A percentile compares a stretch with the other conserved stretches of the same genome.
phyloP scores from a whole-genome alignment of 1,140 invertebrate species.

The Neodiprion lecontei region DNA sequence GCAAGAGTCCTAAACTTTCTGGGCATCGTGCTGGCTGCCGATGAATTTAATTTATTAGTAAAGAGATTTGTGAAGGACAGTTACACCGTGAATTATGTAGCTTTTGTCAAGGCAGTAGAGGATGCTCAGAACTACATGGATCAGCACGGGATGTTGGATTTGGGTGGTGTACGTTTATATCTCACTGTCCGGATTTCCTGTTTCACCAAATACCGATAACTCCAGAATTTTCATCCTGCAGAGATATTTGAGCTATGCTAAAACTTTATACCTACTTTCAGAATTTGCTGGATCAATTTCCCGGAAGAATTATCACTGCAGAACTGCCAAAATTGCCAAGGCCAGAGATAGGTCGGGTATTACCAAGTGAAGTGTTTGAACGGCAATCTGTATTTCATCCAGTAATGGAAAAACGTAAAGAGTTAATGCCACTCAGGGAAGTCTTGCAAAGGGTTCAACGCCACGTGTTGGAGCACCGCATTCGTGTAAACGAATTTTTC shows the following conservation, averaged over 20 bases:
- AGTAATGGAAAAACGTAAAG: constrained; percentile 36
- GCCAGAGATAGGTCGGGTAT: constrained; percentile 67
- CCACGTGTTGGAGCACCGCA: constrained; percentile 66
- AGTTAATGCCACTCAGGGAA: constrained; percentile 55
- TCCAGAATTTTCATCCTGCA: constrained; percentile 3
- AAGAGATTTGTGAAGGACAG: constrained; percentile 73
- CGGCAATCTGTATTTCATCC: constrained; percentile 67
- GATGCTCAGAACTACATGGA: constrained; percentile 63
- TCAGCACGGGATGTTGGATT: constrained; percentile 63
- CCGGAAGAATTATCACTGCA: constrained; percentile 69
- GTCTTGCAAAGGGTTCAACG: constrained; percentile 64
- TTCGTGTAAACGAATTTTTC: constrained; percentile 70
- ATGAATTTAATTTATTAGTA: constrained; percentile 72
- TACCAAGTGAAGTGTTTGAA: constrained; percentile 61
- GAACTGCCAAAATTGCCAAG: constrained; percentile 70
- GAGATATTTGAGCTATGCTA: constrained; percentile 8
- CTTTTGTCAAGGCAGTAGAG: constrained; percentile 68
- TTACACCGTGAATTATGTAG: constrained; percentile 76
- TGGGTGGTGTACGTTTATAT: constrained; percentile 59
- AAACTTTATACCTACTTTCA: constrained; percentile 36
- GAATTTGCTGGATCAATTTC: constrained; percentile 63
- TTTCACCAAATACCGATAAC: neutral
- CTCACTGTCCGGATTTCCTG: neutral
- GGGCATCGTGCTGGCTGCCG: constrained; percentile 67
- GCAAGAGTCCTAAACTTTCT: constrained; percentile 72